Conservation (phyloP, 2,113 vertebrate genomes). For the Gambusia affinis region DNA sequence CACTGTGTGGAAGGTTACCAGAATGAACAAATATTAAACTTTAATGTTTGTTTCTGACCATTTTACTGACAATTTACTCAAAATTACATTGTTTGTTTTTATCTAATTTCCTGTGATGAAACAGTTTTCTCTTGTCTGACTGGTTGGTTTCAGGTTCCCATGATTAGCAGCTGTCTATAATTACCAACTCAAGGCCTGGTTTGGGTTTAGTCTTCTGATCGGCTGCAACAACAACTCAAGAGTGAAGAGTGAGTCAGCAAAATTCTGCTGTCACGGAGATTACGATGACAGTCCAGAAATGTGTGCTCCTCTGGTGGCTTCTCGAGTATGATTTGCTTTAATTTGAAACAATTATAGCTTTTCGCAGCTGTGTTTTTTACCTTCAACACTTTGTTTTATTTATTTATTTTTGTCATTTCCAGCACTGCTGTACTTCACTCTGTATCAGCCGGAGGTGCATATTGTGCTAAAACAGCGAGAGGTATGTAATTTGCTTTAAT, state of each 20-base stretch:
- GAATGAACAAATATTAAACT: neutral
- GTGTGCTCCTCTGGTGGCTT: slow-evolving; percentile 22
- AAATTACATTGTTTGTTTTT: slow-evolving; percentile 30
- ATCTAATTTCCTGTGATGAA: slow-evolving; percentile 58
- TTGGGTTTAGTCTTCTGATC: slow-evolving; percentile 30
- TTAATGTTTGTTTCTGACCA: neutral
- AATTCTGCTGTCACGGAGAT: slow-evolving; percentile 21
- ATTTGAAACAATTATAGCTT: slow-evolving; percentile 3
- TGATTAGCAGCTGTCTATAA: slow-evolving; percentile 74
- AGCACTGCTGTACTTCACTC: slow-evolving; percentile 42
- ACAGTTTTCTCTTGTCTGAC: slow-evolving; percentile 54
- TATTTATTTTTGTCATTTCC: slow-evolving; percentile 10
- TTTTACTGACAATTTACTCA: slow-evolving; percentile 4
- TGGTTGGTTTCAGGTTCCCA: slow-evolving; percentile 53
- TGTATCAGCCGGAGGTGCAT: slow-evolving; percentile 65
- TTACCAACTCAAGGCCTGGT: slow-evolving; percentile 64
- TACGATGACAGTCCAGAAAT: slow-evolving; percentile 31
- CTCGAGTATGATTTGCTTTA: slow-evolving; percentile 53
- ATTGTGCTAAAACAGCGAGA: slow-evolving; percentile 67
- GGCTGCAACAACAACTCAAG: slow-evolving; percentile 37
- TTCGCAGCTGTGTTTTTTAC: slow-evolving; percentile 8
- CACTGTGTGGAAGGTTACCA: neutral
- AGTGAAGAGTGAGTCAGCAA: slow-evolving; percentile 14
- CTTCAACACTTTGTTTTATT: slow-evolving; percentile 13
- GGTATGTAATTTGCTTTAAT: slow-evolving; percentile 44